Percentiles rank a stretch among this genome's conserved stretches.
phyloP scores from a whole-genome alignment of 1,140 invertebrate genomes.

The Bombus superbus region DNA sequence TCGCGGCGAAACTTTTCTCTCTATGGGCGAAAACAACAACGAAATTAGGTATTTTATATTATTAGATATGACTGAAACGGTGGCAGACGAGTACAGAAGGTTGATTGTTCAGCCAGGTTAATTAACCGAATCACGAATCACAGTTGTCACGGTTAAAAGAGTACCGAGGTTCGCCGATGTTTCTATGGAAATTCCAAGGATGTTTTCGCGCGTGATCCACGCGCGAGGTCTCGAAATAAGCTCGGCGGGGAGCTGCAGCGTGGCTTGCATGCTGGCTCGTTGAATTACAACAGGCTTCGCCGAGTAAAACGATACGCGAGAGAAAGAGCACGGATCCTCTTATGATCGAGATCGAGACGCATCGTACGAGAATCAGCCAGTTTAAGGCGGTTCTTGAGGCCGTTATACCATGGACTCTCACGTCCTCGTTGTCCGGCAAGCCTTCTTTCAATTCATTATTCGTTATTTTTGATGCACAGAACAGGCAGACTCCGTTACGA shows the following conservation, averaged over 20 bases:
- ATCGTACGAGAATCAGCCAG: conserved; percentile 26
- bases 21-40: too few species aligned
- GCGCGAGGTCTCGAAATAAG: conserved; percentile 23
- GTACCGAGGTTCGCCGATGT: neutral
- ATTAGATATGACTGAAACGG: too few species aligned
- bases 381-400: conserved; percentile 30
- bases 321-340: conserved; percentile 2
- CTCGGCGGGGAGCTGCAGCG: neutral
- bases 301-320: conserved; percentile 23
- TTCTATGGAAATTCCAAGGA: conserved; percentile 4
- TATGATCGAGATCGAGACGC: conserved; percentile 2
- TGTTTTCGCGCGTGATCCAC: neutral
- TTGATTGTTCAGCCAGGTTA: neutral
- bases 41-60: too few species aligned
- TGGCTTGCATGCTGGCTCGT: neutral
- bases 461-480: conserved; percentile 4
- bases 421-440: neutral
- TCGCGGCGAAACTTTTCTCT: too few species aligned
- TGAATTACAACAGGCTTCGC: conserved; percentile 4
- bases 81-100: neutral
- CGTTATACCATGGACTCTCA: conserved; percentile 23
- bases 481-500: neutral
- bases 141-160: neutral
- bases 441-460: conserved; percentile 29
- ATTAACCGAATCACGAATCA: neutral